phyloP scores from a whole-genome alignment of 2,113 vertebrate genomes.

The Lepisosteus oculatus region DNA sequence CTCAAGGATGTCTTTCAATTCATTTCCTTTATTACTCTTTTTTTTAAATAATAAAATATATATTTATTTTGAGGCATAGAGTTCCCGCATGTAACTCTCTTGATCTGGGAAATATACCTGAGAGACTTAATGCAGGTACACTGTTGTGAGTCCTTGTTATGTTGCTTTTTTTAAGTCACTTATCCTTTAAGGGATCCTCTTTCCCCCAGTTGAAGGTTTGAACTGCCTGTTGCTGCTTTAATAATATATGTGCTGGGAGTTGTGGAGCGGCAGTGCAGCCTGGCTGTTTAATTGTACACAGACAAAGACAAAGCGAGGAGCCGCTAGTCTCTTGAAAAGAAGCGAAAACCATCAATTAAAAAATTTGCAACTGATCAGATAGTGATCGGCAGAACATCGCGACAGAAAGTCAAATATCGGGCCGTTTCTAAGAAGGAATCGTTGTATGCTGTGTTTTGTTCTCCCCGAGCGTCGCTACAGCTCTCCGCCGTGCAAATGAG shows the following conservation, averaged over 20 bases:
- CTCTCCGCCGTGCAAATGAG: too few relatives aligned
- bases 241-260: background rate
- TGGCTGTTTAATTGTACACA: background rate
- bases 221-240: background rate
- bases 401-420: too few relatives aligned
- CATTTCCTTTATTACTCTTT: constrained; percentile 57
- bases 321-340: background rate
- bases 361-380: background rate
- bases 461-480: too few relatives aligned
- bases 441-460: too few relatives aligned
- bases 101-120: constrained; percentile 43
- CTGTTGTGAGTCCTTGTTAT: background rate
- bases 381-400: too few relatives aligned
- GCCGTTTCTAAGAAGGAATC: too few relatives aligned
- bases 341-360: background rate
- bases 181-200: background rate
- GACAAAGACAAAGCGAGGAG: background rate
- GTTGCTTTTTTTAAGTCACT: background rate
- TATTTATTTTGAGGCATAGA: constrained; percentile 54
- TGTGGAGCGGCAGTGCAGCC: too few relatives aligned
- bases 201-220: background rate
- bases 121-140: constrained; percentile 36
- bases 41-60: constrained; percentile 42
- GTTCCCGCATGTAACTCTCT: constrained; percentile 45
- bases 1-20: constrained; percentile 62